A percentile compares a stretch with the other conserved stretches of the same genome.
These are phyloP conservation scores for Silurus glanis DNA, from an alignment of 2,113 vertebrate genomes.

Conservation along the genomic window DNA sequence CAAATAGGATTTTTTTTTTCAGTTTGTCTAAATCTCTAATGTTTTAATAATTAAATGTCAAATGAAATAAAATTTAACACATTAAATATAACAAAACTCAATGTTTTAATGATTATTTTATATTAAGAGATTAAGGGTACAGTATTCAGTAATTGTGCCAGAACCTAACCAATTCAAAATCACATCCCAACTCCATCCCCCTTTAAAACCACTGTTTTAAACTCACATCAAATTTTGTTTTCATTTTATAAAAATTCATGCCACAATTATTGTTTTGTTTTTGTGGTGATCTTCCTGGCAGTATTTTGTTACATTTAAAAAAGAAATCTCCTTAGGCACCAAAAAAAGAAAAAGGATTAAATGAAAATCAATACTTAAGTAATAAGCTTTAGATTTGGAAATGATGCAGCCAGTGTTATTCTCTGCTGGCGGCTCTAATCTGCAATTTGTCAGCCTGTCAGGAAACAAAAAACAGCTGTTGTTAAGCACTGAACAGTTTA, in stretches of 20 bases:
- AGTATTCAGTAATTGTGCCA: not conserved
- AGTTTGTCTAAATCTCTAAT: not conserved
- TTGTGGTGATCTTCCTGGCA: not conserved
- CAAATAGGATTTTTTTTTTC: not conserved
- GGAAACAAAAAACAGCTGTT: not conserved
- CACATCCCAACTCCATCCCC: not conserved
- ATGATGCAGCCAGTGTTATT: not conserved
- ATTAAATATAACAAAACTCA: not conserved
- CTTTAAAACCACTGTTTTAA: not conserved
- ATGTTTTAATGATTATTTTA: not conserved
- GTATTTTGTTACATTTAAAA: not conserved
- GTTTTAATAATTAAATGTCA: not conserved
- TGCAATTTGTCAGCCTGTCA: not conserved
- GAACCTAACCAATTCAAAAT: not conserved
- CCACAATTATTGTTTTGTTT: not conserved
- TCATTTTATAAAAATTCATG: not conserved
- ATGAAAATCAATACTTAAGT: not conserved
- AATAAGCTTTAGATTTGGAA: not conserved
- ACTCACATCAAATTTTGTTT: not conserved
- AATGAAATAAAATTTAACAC: not conserved
- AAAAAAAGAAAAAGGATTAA: not conserved
- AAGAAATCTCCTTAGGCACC: not conserved
- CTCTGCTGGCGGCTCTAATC: not conserved
- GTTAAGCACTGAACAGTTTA: not conserved
- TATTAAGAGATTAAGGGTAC: not conserved